Conservation (phyloP, 2,113 vertebrate genomes). For the Ammodytes dubius region DNA sequence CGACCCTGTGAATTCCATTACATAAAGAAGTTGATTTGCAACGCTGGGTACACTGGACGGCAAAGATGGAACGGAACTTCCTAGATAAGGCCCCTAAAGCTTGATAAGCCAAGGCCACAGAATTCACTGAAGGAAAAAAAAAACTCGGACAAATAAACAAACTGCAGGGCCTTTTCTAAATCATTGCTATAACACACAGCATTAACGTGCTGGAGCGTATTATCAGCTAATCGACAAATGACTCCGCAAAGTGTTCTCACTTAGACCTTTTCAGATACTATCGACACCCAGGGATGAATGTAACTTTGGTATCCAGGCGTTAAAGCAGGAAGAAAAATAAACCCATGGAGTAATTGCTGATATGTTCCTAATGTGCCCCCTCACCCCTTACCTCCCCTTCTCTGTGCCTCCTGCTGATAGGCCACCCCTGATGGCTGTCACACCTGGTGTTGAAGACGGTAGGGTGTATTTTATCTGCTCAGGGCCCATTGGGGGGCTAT, state of each 20-base stretch:
- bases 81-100: conserved; percentile 55
- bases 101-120: conserved; percentile 44
- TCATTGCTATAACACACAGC: conserved; percentile 19
- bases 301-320: conserved; percentile 77
- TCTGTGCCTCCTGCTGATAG: conserved; percentile 81
- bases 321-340: conserved; percentile 85
- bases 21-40: conserved; percentile 79
- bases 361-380: conserved; percentile 87
- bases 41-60: conserved; percentile 48
- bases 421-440: conserved; percentile 87
- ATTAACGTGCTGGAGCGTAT: conserved; percentile 52
- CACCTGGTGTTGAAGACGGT: conserved; percentile 85
- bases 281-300: conserved; percentile 74
- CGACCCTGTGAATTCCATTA: conserved; percentile 82
- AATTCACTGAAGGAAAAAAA: conserved; percentile 17
- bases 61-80: conserved; percentile 57
- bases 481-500: conserved; percentile 81
- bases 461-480: conserved; percentile 87
- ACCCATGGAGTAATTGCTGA: conserved; percentile 85
- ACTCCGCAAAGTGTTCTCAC: conserved; percentile 69
- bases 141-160: conserved; percentile 60
- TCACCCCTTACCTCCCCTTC: conserved; percentile 72
- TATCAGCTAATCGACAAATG: conserved; percentile 77
- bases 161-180: conserved; percentile 29
- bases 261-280: conserved; percentile 64